phyloP scores from a whole-genome alignment of 2,113 vertebrate genomes.

The Cebidichthys violaceus region DNA sequence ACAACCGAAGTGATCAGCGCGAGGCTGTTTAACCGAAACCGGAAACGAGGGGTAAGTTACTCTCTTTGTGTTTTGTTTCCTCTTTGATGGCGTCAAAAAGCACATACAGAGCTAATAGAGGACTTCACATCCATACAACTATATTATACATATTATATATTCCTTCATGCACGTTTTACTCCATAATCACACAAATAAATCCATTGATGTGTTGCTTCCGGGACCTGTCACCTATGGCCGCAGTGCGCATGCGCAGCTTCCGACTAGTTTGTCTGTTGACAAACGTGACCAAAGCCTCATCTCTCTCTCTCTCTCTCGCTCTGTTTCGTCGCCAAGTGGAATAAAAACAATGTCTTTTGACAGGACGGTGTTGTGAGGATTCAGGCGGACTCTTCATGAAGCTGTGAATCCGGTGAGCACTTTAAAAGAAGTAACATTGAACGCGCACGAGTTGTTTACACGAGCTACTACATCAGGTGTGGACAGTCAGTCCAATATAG shows the following conservation, averaged over 20 bases:
- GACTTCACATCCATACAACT: no score
- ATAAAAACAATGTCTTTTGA: conserved; percentile 61
- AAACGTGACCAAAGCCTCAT: conserved; percentile 51
- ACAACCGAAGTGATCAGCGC: no score
- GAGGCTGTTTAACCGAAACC: neutral
- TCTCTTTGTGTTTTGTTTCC: neutral
- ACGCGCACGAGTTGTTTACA: neutral
- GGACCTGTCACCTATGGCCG: neutral
- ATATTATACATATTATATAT: no score
- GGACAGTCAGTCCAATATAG: neutral
- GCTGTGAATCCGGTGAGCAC: conserved; percentile 48
- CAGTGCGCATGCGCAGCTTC: conserved; percentile 43
- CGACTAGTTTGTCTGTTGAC: conserved; percentile 63
- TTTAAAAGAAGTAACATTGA: neutral
- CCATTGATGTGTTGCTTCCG: fast-evolving
- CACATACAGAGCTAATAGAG: neutral
- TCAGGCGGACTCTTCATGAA: conserved; percentile 31
- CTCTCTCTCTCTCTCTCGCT: neutral
- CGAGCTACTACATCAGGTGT: neutral
- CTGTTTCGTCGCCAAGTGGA: neutral
- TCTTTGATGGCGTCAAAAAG: neutral
- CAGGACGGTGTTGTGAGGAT: neutral
- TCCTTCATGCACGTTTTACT: no score
- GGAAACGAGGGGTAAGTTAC: neutral
- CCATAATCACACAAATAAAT: neutral